phyloP scores from a whole-genome alignment of 2,888 invertebrate genomes.

The Microplitis deprimator region DNA sequence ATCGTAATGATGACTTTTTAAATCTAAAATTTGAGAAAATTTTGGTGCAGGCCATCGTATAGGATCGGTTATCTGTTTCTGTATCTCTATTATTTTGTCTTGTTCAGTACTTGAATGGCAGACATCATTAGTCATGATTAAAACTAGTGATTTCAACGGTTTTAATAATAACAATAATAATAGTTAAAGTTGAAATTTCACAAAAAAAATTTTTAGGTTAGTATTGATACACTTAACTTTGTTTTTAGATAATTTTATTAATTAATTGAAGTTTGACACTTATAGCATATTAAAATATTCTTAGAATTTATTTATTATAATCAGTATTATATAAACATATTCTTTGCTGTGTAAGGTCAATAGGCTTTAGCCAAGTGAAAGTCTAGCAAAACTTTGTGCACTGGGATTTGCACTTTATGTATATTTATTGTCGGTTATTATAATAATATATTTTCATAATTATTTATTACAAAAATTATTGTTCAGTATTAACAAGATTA shows the following conservation, averaged over 20 bases:
- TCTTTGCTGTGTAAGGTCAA: neutral
- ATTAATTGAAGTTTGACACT: neutral
- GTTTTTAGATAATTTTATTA: neutral
- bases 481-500: neutral
- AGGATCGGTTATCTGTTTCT: constrained; percentile 54
- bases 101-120: constrained; percentile 33
- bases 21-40: constrained; percentile 58
- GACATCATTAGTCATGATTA: constrained; percentile 5
- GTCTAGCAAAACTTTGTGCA: neutral
- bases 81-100: constrained; percentile 47
- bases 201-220: constrained; percentile 27
- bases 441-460: neutral
- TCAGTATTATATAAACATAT: neutral
- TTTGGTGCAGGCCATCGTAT: constrained; percentile 56
- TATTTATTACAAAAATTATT: neutral
- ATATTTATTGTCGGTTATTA: neutral
- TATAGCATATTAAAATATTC: neutral
- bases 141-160: constrained; percentile 1
- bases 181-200: no score
- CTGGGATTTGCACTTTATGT: neutral
- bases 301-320: neutral
- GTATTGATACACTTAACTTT: neutral
- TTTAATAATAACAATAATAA: no score
- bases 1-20: constrained; percentile 57
- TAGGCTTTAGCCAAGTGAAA: neutral